Conservation (phyloP, 2,113 vertebrate genomes). For the Onychostruthus taczanowskii region DNA sequence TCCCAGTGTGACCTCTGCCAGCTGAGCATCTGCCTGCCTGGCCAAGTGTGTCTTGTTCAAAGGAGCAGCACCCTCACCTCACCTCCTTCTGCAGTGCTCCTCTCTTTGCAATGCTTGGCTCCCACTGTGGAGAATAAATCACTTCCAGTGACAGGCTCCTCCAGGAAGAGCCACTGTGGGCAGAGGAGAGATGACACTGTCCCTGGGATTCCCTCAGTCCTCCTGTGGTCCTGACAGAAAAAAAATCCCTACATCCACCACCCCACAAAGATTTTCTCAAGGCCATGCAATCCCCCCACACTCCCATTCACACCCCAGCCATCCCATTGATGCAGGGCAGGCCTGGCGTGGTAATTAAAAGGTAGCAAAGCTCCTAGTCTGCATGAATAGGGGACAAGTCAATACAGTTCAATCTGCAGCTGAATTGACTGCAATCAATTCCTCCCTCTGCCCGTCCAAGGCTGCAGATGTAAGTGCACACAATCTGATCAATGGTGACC, state of each 20-base stretch:
- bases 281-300: background rate
- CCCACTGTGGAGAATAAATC: background rate
- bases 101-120: background rate
- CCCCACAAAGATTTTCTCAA: background rate
- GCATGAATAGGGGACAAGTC: slow-evolving; percentile 41
- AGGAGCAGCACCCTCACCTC: background rate
- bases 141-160: background rate
- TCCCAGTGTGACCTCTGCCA: background rate
- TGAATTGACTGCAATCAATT: slow-evolving; percentile 72
- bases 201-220: background rate
- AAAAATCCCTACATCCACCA: rapidly evolving
- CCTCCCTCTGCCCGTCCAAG: slow-evolving; percentile 59
- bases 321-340: background rate
- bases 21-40: background rate
- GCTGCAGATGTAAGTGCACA: slow-evolving; percentile 62
- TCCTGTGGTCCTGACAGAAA: background rate
- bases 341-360: slow-evolving; percentile 57
- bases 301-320: background rate
- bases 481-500: slow-evolving; percentile 72
- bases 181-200: background rate
- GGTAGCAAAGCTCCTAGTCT: slow-evolving; percentile 28
- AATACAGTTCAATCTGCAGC: slow-evolving; percentile 62
- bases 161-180: background rate
- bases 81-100: background rate
- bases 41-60: background rate